Conservation (phyloP, 2,888 invertebrate species). For the Chloroclystis v-ata region DNA sequence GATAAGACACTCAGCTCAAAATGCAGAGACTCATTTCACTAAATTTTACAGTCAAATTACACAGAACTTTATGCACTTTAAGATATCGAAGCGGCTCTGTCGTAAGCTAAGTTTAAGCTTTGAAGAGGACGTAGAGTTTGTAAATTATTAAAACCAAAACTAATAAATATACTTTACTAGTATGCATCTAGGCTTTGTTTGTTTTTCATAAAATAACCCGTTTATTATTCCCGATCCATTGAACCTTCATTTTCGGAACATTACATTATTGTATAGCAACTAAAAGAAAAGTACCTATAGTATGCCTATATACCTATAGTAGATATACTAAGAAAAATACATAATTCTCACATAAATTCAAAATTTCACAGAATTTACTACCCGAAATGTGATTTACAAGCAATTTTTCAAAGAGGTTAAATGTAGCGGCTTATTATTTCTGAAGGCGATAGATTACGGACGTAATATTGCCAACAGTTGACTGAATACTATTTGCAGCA, state of each 20-base stretch:
- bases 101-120: no score
- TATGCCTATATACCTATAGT: background rate
- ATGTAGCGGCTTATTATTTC: no score
- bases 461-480: background rate
- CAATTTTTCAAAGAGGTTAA: constrained; percentile 6
- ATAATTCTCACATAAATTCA: background rate
- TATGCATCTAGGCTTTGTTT: no score
- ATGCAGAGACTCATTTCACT: background rate
- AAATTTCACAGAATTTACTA: constrained; percentile 4
- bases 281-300: background rate
- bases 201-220: no score
- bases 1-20: background rate
- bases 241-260: no score
- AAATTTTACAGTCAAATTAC: constrained; percentile 5
- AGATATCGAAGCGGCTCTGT: background rate
- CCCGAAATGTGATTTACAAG: constrained; percentile 2
- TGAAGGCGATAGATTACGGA: background rate
- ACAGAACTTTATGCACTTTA: constrained; percentile 1
- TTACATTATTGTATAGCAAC: no score
- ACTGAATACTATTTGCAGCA: no score
- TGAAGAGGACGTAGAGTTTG: background rate
- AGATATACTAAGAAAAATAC: no score
- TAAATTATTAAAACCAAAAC: no score
- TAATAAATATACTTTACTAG: no score
- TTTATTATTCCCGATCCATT: no score